Evolutionary conservation across 2,797 vertebrate genomes (phyloP).

Genomic region (Chloroceryle amazona): DNA sequence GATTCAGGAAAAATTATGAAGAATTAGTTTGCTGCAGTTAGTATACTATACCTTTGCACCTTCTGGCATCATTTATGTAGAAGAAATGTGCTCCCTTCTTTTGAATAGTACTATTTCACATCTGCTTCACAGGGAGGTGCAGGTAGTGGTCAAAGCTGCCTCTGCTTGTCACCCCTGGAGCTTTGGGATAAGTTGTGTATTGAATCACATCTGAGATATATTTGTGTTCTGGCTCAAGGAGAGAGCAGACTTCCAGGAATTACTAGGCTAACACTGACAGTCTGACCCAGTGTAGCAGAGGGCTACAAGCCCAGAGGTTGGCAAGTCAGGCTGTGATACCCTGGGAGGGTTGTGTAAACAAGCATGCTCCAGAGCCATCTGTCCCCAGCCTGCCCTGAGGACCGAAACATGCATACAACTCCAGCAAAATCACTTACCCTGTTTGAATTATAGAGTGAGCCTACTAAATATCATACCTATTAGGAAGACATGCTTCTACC

Average conservation of each 20-base stretch:
- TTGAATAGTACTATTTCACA: not conserved
- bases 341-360: not conserved
- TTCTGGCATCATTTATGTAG: not conserved
- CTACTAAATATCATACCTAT: not conserved
- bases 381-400: not conserved
- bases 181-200: not conserved
- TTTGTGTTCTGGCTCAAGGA: not conserved
- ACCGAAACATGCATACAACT: not conserved
- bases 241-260: not conserved
- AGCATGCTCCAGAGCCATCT: slow-evolving; percentile 9
- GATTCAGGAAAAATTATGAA: not conserved
- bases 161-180: not conserved
- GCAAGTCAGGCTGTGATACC: not conserved
- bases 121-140: not conserved
- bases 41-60: not conserved
- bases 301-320: not conserved
- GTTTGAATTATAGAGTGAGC: not conserved
- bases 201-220: not conserved
- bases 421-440: not conserved
- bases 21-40: not conserved
- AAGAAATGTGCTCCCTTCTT: not conserved
- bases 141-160: not conserved
- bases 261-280: not conserved
- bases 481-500: not conserved
- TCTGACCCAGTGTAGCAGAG: not conserved